Evolutionary conservation across 2,113 vertebrate species (phyloP).

Genomic region (Rhinoderma darwinii): DNA sequence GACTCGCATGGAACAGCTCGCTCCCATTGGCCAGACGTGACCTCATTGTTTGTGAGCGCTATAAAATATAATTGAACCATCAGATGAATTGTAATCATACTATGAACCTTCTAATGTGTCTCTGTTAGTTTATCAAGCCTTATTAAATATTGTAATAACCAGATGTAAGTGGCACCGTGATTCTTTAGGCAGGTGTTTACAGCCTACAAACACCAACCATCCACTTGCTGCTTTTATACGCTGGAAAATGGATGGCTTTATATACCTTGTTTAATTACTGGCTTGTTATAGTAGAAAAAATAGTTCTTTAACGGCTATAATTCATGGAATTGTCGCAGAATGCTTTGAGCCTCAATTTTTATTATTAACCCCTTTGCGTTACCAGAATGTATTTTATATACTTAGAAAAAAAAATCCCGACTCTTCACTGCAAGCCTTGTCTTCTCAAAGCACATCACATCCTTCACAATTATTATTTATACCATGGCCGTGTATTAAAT

Average conservation of each 20-base stretch:
- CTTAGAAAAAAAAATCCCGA: neutral
- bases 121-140: constrained; percentile 72
- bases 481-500: too few relatives aligned
- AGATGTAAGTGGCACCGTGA: constrained; percentile 58
- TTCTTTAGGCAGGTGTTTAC: constrained; percentile 51
- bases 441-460: too few relatives aligned
- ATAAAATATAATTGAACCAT: constrained; percentile 86
- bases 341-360: neutral
- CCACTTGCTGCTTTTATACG: constrained; percentile 52
- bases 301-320: constrained; percentile 11
- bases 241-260: constrained; percentile 53
- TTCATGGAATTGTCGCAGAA: constrained; percentile 32
- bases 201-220: constrained; percentile 47
- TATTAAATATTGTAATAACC: constrained; percentile 79
- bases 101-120: constrained; percentile 84
- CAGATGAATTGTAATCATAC: constrained; percentile 83
- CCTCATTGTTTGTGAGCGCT: constrained; percentile 82
- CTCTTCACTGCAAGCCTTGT: neutral
- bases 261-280: constrained; percentile 49
- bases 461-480: too few relatives aligned
- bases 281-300: constrained; percentile 50
- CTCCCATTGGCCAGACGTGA: constrained; percentile 78
- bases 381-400: neutral
- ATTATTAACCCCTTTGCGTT: constrained; percentile 10
- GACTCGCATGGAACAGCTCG: constrained; percentile 70